phyloP scores from a whole-genome alignment of 2,797 vertebrate species.

The Triplophysa bombifrons region DNA sequence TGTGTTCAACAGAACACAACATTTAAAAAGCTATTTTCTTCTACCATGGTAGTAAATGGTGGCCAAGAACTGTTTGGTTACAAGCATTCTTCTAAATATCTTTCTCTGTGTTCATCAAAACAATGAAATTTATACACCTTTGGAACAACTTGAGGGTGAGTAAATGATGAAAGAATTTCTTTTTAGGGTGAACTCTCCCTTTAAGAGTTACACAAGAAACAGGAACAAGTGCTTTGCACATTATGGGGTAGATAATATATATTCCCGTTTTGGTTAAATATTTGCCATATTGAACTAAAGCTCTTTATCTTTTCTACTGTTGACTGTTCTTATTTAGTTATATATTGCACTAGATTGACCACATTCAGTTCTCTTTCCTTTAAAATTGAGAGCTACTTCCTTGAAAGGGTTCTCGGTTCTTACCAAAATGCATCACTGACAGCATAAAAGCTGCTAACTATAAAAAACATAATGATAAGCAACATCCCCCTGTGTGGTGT shows the following conservation, averaged over 20 bases:
- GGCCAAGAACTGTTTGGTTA: no score
- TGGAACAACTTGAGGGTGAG: no score
- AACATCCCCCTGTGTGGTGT: background rate
- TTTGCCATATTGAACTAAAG: background rate
- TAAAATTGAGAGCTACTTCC: constrained; percentile 5
- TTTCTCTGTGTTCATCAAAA: no score
- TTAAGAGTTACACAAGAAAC: constrained; percentile 1
- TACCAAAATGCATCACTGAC: background rate
- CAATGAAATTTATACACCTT: no score
- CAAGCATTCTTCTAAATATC: no score
- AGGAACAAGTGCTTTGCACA: constrained; percentile 19
- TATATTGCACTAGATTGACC: constrained; percentile 11
- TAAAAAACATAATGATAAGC: constrained; percentile 1
- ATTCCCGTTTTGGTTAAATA: constrained; percentile 46
- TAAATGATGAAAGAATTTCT: no score
- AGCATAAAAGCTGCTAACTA: background rate
- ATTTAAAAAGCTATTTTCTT: no score
- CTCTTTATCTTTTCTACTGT: background rate
- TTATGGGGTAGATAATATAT: constrained; percentile 25
- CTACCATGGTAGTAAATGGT: no score
- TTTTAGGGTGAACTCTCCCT: no score
- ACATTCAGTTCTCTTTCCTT: constrained; percentile 9
- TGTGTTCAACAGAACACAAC: no score
- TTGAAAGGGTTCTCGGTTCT: constrained; percentile 18
- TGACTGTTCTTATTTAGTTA: constrained; percentile 27